Evolutionary conservation across 2,113 vertebrate species (phyloP).

Genomic region (Muscicapa adusta): DNA sequence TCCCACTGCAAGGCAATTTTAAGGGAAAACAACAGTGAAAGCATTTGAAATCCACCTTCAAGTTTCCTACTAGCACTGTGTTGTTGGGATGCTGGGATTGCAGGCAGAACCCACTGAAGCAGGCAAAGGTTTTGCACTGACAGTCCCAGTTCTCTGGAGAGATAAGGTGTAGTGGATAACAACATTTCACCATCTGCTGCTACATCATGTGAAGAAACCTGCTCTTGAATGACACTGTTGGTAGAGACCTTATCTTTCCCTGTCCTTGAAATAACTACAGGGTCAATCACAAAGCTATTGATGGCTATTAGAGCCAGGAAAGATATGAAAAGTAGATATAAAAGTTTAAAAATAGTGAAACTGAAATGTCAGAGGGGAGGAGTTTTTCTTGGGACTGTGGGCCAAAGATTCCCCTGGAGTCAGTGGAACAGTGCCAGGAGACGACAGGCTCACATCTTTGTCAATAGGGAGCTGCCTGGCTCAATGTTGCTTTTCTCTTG

Average conservation of each 20-base stretch:
- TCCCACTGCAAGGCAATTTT: background rate
- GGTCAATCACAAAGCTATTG: background rate
- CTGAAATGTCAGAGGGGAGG: conserved; percentile 27
- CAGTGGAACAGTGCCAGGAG: background rate
- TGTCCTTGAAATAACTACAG: background rate
- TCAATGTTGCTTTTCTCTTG: conserved; percentile 27
- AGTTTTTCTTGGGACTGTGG: background rate
- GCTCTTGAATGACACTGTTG: background rate
- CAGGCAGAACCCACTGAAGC: background rate
- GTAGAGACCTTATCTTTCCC: background rate
- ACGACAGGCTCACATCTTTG: background rate
- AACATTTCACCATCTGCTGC: background rate
- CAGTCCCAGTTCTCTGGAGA: background rate
- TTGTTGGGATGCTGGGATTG: background rate
- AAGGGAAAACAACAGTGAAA: background rate
- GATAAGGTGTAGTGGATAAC: background rate
- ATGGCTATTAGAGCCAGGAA: background rate
- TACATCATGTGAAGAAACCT: background rate
- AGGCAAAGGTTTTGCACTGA: background rate
- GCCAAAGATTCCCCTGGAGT: background rate
- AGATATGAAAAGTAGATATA: background rate
- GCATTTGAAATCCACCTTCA: background rate
- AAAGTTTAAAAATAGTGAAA: conserved; percentile 30
- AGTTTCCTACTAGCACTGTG: background rate
- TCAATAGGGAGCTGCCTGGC: background rate